Evolutionary conservation across 2,797 vertebrate genomes (phyloP), one percentile per base, ranked within the genome.

Genomic region (Atherinosoma microstoma): DNA sequence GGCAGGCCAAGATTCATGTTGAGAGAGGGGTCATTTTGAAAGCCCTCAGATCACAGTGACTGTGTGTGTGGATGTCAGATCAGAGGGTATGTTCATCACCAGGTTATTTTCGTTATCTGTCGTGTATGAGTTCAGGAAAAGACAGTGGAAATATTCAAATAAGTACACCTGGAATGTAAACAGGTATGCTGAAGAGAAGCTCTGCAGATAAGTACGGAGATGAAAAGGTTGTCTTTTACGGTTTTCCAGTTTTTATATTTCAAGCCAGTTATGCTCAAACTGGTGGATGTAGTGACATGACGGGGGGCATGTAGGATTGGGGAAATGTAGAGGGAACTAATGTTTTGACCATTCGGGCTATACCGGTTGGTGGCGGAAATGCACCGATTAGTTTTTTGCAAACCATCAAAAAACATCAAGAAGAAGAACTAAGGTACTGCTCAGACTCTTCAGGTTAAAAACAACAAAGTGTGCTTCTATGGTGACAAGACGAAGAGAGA

Each of bases 1-100:
- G 84, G 60, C 75, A 59, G 74, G 67, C 49, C 74, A 42, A 78
- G 80, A 85, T 81, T 80, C 85, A 83, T 58, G 83, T 75, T 56
- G 81, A 83, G 84, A 82, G 58, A 65, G 24, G 86, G 85, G 88
- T 92, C 85, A 76, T 82, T 84, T 77, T 72, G n/a, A 82, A 82
- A 34, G 67, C 84, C 76, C 75, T 85, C 60, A n/a, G 80, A 91
- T 89, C 85, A 88, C 67, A 79, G 73, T 7, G 56, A 24, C 34
- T 64, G 32, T 58, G 58, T 57, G 67, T 35, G 56, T 73, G 70
- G 38, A 67, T 77, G 79, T 82, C 76, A 82, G 70, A 65, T 18
- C 49, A 53, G 72, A 82, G 58, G 60, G 62, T 54, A 36, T 38
- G 75, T 77, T 83, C 69, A 71, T 73, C 69, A 64, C 67, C 76